Base-by-base conservation (phyloP, 2,113 vertebrate genomes). In the Eublepharis macularius region DNA sequence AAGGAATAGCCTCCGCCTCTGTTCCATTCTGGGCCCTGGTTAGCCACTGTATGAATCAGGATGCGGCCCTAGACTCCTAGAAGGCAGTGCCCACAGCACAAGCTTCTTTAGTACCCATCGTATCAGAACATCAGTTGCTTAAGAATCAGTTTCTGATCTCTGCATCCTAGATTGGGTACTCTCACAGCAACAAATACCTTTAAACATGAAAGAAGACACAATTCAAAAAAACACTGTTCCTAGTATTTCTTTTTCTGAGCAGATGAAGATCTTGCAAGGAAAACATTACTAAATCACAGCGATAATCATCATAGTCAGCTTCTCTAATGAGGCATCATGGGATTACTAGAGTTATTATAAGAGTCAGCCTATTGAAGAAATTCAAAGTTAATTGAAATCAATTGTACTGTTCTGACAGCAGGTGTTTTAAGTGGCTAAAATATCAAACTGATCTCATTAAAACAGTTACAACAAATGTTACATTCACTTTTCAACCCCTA, bases 321-420 rank as follows among this genome's bases (percentile, higher is more conserved):
- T 80, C 90, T 89, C 93, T 96, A 95, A 97, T 91, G 94, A 97
- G 95, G 93, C 87, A 85, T 82, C 86, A 51, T 93, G 95, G 96
- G 96, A 97, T 94, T 94, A 93, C 87, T 88, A 86, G 81, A 92
- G 92, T 95, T 94, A 92, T 94, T 91, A 93, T 85, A 92, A 92
- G 89, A 91, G 82, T 91, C 92, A 89, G 92, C 84, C 82, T 92
- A 85, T 26, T 90, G 92, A 94, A 94, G 90, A 94, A 91, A 93
- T 69, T 92, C 94, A 84, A 91, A 90, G 92, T 93, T 94, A 91
- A 95, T 82, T 94, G 94, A 96, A 95, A 94, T 94, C 92, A 93
- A 90, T 83, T 72, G 81, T 79, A 88, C 88, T 81, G 89, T 94
- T 94, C 93, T 73, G 80, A 93, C 93, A 93, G 94, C 93, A 92